phyloP scores from a whole-genome alignment of 2,888 invertebrate species.

The Opisthograptis luteolata region DNA sequence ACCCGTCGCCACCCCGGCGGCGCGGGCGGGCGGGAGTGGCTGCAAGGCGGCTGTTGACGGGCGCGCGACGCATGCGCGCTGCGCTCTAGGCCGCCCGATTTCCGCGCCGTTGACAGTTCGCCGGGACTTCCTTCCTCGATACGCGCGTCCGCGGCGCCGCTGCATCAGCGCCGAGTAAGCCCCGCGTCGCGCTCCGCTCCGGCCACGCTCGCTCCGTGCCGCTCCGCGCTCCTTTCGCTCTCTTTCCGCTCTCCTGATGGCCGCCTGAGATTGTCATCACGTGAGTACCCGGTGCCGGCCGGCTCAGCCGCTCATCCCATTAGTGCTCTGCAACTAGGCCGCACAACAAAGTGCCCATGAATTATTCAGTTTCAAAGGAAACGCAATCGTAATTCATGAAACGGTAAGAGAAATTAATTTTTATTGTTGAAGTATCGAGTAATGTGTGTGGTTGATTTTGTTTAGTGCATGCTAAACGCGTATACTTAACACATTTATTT shows the following conservation, averaged over 20 bases:
- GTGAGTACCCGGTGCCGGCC: conserved; percentile 41
- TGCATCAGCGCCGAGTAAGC: conserved; percentile 52
- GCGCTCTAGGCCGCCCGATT: conserved; percentile 79
- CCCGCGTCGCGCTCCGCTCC: conserved; percentile 40
- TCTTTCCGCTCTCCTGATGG: conserved; percentile 56
- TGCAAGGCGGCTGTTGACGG: conserved; percentile 84
- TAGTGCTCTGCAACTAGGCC: conserved; percentile 15
- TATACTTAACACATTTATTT: neutral
- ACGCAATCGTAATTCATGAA: conserved; percentile 7
- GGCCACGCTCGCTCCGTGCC: conserved; percentile 41
- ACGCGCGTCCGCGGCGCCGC: conserved; percentile 76
- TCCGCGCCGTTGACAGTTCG: conserved; percentile 87
- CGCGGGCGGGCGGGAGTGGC: conserved; percentile 60
- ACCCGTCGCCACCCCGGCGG: no score
- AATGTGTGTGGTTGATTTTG: neutral
- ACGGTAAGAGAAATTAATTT: conserved; percentile 5
- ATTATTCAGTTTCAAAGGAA: conserved; percentile 14
- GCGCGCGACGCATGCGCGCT: conserved; percentile 81
- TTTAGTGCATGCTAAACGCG: neutral
- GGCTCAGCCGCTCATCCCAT: conserved; percentile 18
- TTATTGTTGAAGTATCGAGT: neutral
- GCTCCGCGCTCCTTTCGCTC: conserved; percentile 45
- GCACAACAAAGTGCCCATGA: conserved; percentile 9
- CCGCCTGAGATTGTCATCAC: conserved; percentile 61
- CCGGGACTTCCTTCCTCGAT: conserved; percentile 82